Conservation (phyloP, 1,140 invertebrate species). For the Lepidurus couesii region DNA sequence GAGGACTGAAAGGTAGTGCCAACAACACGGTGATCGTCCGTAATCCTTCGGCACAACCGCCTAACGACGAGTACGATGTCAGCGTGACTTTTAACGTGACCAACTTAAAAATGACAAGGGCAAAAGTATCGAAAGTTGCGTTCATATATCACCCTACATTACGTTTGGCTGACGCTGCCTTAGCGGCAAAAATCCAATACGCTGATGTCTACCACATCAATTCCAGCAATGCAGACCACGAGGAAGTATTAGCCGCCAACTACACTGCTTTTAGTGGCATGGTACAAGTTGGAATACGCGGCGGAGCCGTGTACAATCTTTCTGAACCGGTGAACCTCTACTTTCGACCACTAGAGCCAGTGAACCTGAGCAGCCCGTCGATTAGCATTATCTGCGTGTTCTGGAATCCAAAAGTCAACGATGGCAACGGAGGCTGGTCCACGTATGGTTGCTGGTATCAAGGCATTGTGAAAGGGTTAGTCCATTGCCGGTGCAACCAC, state of each 20-base stretch:
- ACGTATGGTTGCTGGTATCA: constrained; percentile 36
- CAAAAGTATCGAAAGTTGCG: neutral
- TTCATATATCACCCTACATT: neutral
- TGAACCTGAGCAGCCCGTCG: neutral
- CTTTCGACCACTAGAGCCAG: neutral
- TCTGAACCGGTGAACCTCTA: neutral
- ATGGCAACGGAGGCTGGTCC: constrained; percentile 37
- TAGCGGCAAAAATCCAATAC: neutral
- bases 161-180: neutral
- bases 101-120: neutral
- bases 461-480: constrained; percentile 27
- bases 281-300: too few species aligned
- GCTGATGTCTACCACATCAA: neutral
- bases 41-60: neutral
- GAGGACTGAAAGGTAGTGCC: neutral
- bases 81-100: neutral
- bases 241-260: too few species aligned
- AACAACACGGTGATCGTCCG: neutral
- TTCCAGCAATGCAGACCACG: neutral
- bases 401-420: constrained; percentile 37
- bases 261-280: too few species aligned
- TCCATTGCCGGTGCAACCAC: constrained; percentile 39
- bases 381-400: constrained; percentile 35
- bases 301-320: too few species aligned
- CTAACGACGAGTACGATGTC: neutral